Evolutionary conservation across 2,113 vertebrate species (phyloP).

Genomic region (Periophthalmodon schlosseri): DNA sequence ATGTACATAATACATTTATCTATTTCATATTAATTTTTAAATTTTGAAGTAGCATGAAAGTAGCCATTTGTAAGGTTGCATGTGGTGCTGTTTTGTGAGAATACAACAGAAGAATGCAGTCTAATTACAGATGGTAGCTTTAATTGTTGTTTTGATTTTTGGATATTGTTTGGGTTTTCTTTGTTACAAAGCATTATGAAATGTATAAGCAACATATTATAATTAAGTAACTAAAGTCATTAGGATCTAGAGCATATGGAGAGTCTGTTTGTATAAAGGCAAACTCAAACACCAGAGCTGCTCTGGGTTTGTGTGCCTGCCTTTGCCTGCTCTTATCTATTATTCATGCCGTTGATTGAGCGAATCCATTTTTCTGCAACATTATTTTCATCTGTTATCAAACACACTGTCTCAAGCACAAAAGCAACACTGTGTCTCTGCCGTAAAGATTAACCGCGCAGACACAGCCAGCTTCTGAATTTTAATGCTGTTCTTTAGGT

Average conservation of each 20-base stretch:
- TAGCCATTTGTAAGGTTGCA: no score
- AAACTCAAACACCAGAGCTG: background rate
- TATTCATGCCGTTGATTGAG: constrained; percentile 6
- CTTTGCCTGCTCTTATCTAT: constrained; percentile 6
- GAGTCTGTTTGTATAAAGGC: background rate
- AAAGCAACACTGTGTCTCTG: constrained; percentile 15
- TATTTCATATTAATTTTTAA: no score
- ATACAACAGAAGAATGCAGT: no score
- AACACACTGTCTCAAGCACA: constrained; percentile 3
- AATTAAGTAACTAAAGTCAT: background rate
- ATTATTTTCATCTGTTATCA: constrained; percentile 23
- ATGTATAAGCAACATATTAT: background rate
- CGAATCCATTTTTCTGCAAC: constrained; percentile 13
- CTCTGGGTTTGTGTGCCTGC: background rate
- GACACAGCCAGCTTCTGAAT: constrained; percentile 27
- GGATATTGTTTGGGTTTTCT: no score
- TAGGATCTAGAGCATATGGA: background rate
- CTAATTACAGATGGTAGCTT: no score
- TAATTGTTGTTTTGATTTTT: no score
- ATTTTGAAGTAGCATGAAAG: background rate
- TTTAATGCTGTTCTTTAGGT: constrained; percentile 39
- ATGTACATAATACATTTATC: no score
- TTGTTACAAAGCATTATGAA: background rate
- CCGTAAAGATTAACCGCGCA: constrained; percentile 28
- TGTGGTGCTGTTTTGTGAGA: no score